Conservation (phyloP, 2,797 vertebrate genomes). For the Amniataba percoides region DNA sequence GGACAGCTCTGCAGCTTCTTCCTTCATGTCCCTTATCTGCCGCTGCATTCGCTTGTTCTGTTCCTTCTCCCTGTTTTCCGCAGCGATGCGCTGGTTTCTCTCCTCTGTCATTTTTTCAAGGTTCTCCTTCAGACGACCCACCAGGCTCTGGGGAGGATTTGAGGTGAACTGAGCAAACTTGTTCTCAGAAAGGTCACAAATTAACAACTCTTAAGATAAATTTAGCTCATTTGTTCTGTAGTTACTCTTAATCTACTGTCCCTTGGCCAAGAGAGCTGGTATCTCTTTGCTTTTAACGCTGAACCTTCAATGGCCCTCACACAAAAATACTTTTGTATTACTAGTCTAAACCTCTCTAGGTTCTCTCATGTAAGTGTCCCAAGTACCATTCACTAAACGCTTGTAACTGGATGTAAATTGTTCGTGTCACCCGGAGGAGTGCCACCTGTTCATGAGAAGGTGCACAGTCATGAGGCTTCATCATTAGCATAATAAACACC, state of each 20-base stretch:
- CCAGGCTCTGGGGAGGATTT: constrained; percentile 84
- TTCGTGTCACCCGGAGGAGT: neutral
- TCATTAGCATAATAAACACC: neutral
- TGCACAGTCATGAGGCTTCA: neutral
- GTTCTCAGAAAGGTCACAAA: constrained; percentile 5
- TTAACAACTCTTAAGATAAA: neutral
- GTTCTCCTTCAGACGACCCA: constrained; percentile 94
- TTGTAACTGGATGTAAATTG: neutral
- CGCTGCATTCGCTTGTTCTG: constrained; percentile 97
- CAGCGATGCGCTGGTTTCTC: constrained; percentile 88
- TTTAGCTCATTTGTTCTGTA: neutral
- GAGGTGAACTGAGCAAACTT: constrained; percentile 15
- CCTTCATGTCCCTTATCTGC: constrained; percentile 95
- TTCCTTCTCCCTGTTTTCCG: constrained; percentile 96
- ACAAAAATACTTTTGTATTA: neutral
- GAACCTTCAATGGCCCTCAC: neutral
- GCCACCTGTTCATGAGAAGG: neutral
- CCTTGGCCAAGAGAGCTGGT: neutral
- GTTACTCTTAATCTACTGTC: neutral
- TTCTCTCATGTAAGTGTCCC: neutral
- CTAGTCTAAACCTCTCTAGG: neutral
- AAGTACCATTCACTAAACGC: neutral
- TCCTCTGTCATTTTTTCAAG: constrained; percentile 97
- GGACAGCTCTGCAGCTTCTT: constrained; percentile 94
- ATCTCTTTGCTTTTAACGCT: neutral